These are phyloP conservation scores for Adineta ricciae DNA, from an alignment of 2,888 invertebrate genomes.

Conservation along the genomic window DNA sequence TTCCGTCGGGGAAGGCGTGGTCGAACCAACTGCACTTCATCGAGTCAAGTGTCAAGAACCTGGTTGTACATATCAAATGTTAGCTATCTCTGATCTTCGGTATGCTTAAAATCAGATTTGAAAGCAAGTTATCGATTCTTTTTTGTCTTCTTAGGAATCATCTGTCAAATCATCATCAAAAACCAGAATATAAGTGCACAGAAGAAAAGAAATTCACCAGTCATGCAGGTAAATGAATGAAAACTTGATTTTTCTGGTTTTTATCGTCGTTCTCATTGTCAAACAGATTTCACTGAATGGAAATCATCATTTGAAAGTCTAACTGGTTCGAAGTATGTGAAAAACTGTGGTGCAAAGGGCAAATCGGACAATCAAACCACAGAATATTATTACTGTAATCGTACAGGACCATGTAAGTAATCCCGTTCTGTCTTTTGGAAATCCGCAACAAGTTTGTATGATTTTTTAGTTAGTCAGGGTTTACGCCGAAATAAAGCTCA, in stretches of 20 bases:
- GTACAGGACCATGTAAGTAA: slow-evolving; percentile 16
- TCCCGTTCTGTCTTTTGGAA: neutral
- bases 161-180: slow-evolving; percentile 7
- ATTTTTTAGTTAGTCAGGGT: neutral
- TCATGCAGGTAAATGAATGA: neutral
- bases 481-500: neutral
- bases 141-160: neutral
- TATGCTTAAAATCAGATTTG: neutral
- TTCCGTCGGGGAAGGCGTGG: neutral
- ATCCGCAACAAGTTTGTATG: neutral
- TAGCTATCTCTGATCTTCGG: slow-evolving; percentile 17
- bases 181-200: neutral
- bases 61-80: slow-evolving; percentile 14
- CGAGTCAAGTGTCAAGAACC: slow-evolving; percentile 7
- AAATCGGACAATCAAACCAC: slow-evolving; percentile 23
- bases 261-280: neutral
- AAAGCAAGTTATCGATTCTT: too few species aligned
- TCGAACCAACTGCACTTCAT: slow-evolving; percentile 17
- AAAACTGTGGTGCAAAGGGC: neutral
- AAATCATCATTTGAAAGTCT: neutral
- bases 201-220: slow-evolving; percentile 7
- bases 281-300: neutral
- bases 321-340: slow-evolving; percentile 14
- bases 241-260: neutral
- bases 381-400: slow-evolving; percentile 20